Percentiles rank a stretch among this genome's conserved stretches.
Evolutionary conservation across 2,797 vertebrate species (phyloP).

Genomic region (Sebastes trivittatus): DNA sequence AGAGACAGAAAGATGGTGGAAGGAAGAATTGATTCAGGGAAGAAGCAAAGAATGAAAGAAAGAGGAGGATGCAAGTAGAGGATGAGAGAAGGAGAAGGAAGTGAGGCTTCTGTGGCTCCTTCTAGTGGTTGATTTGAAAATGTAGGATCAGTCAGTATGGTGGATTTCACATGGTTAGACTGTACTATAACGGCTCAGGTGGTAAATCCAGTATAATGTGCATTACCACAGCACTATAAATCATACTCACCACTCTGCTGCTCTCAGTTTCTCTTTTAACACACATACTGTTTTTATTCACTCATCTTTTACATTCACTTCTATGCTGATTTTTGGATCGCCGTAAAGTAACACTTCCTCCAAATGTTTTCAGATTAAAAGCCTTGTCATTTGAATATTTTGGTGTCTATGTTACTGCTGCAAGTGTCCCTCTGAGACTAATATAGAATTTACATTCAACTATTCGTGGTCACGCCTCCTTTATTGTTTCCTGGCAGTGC

Average conservation of each 20-base stretch:
- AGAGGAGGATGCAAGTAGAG: background rate
- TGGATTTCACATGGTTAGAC: background rate
- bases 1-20: background rate
- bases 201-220: background rate
- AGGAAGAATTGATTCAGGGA: slow-evolving; percentile 2
- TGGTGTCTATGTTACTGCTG: background rate
- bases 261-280: background rate
- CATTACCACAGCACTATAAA: background rate
- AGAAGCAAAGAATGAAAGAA: background rate
- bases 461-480: no score
- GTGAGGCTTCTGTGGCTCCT: background rate
- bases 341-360: background rate
- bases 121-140: background rate
- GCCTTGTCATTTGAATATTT: background rate
- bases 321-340: background rate
- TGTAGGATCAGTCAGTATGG: background rate
- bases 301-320: background rate
- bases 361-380: background rate
- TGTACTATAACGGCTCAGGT: background rate
- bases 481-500: no score
- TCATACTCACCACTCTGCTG: background rate
- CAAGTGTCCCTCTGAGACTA: no score
- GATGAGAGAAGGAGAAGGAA: background rate
- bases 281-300: background rate
- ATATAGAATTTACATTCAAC: no score